Percentiles rank a stretch among this genome's conserved stretches.
phyloP scores from a whole-genome alignment of 2,113 vertebrate genomes.

The Rallus limicola region DNA sequence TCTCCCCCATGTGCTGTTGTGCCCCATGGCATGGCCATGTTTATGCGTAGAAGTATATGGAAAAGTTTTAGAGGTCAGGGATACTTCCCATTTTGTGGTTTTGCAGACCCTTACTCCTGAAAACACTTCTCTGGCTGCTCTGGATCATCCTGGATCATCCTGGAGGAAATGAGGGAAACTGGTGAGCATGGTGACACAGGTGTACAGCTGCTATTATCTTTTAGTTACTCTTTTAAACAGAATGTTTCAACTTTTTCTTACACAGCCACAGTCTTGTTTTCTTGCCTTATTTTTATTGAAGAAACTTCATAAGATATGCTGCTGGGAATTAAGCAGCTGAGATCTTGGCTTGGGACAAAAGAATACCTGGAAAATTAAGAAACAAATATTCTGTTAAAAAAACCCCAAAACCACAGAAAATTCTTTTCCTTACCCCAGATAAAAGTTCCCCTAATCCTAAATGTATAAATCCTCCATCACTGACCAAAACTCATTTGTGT shows the following conservation, averaged over 20 bases:
- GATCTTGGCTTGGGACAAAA: background rate
- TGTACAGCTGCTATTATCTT: background rate
- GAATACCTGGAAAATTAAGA: background rate
- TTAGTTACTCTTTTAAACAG: background rate
- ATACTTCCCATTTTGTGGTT: background rate
- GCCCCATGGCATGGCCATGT: background rate
- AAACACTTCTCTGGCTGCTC: background rate
- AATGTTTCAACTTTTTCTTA: background rate
- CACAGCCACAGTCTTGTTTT: background rate
- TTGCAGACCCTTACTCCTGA: background rate
- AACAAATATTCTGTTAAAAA: background rate
- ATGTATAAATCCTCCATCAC: background rate
- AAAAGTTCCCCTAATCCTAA: background rate
- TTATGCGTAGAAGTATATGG: background rate
- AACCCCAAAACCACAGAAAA: background rate
- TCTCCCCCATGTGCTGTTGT: background rate
- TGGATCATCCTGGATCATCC: background rate
- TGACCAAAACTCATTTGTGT: background rate
- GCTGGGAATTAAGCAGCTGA: background rate
- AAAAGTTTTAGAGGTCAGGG: background rate
- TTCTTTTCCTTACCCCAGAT: background rate
- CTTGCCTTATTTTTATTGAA: background rate
- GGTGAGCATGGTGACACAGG: background rate
- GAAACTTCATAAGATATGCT: background rate
- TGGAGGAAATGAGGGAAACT: background rate